Base-by-base conservation (phyloP, 2,797 vertebrate genomes). In the Danio kyathit region DNA sequence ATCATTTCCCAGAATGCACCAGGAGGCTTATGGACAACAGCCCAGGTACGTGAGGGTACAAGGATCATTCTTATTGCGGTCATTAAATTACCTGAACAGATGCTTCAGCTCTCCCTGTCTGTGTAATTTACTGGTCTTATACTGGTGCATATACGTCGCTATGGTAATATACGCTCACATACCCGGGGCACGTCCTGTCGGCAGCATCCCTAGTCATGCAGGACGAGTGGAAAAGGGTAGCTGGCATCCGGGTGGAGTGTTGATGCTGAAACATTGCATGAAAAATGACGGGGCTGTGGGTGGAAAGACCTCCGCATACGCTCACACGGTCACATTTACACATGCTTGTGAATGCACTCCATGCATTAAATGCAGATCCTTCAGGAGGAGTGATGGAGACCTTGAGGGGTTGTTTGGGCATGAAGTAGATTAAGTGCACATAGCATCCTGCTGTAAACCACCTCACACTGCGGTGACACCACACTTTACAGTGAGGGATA, bases 51-150 rank as follows among this genome's bases (percentile, higher is more conserved):
- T 80, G 77, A 73, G 78, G 17, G 65, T 49, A 66, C 48, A 72
- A 67, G 66, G 70, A 76, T 75, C 63, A 4, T 41, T 79, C 61
- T 81, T 64, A 86, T 86, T 79, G 74, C 43, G 7, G 5, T 74
- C 78, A 80, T 85, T 80, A 74, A 40, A 80, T 56, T 81, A 17
- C 70, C 70, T 57, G 51, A 80, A 74, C 78, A 80, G 70, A 80
- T 80, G 78, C 78, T 80, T 80, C 60, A 80, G 43, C 29, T 81
- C 64, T 77, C 38, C 44, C 44, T 63, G 71, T 63, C 71, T 14
- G 9, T 46, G 44, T 69, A 38, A 69, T 83, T 80, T 74, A 74
- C 75, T 48, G 38, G 54, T 80, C 29, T 56, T 80, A 40, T 74
- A 52, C 60, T 40, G 63, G 56, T 74, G 79, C 29, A 40, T 77